Base-by-base conservation (phyloP, 2,888 invertebrate species). In the Nycteola revayana region DNA sequence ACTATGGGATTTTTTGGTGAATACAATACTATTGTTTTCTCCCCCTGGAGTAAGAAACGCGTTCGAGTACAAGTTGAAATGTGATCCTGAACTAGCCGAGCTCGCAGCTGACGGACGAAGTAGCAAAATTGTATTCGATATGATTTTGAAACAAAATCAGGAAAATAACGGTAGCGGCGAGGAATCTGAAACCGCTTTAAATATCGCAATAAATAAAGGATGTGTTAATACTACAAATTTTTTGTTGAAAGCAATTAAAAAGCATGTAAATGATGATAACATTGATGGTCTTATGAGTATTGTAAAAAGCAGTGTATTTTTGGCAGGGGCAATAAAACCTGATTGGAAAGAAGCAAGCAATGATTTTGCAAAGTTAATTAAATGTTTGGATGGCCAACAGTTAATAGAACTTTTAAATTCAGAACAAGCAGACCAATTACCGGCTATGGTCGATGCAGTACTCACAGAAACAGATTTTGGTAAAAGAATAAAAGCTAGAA, bases 11-110 rank as follows among this genome's bases (percentile, higher is more conserved):
- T 36, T 52, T 6, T 1, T 66, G n/a, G 37, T 70, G 1, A 70
- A 70, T 35, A 28, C 29, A 9, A 28, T 70, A 5, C 40, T 70
- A 1, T 36, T 40, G n/a, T 8, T 42, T 0, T 45, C 63, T 17
- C 54, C 69, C 0, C 45, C 45, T 0, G 49, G 61, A 0, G 43
- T 62, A 0, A 51, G 69, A 23, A 49, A 60, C 7, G 59, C 53
- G 27, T 70, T 70, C 10, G 51, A 68, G 14, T 67, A 66, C 32
- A 68, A 66, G 43, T 36, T 70, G 11, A 63, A 63, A 37, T 49
- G 53, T 18, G 66, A 70, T 24, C 50, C 54, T 2, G 45, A 53
- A 2, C 32, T 66, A 14, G 38, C 33, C 0, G 41, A 59, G 22
- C 17, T 41, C 1, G 32, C 46, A 1, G 43, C 32, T 23, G 42